Evolutionary conservation across 1,140 invertebrate genomes (phyloP), one percentile per base, ranked within the genome.

Genomic region (Zaprionus lachaisei): DNA sequence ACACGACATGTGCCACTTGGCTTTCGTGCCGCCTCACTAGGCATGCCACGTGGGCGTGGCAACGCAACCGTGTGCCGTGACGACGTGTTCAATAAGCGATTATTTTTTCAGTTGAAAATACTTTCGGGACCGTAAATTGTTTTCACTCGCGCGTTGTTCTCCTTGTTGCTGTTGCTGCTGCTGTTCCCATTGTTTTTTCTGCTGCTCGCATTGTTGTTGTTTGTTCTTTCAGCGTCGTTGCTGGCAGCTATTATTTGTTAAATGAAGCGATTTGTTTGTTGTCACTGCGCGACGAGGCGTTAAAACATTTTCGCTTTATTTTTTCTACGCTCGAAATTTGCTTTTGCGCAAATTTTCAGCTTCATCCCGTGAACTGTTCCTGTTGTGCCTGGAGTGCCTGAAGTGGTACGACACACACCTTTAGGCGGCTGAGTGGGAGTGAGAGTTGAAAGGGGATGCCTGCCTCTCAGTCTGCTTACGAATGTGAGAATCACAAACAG

Each of bases 231-330:
- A 54, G 80, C 76, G 66, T 74, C 56, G 75, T 64, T 54, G 82
- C 85, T 84, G 72, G 47, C 85, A 90, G 85, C 85, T 89, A 90
- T 89, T 90, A 90, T 90, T 90, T 85, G 85, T 90, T 90, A 90
- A 90, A 90, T 90, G 85, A 90, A 90, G 85, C 86, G 85, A 82
- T 90, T 90, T 90, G 85, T 90, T 90, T 90, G 85, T 90, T 90
- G 85, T 82, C 86, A 83, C 85, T 90, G 82, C 80, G 81, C 85
- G 65, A 56, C 82, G 81, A 72, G 75, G 85, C 85, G 86, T 90
- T 90, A 90, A 90, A 90, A 90, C 85, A 90, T 90, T 90, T 90
- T 91, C 85, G 85, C 85, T 91, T 90, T 90, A 91, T 90, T 90
- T 89, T 89, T 89, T 89, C 81, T 85, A 55, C 68, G 66, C 58